Percentiles rank a stretch among this genome's conserved stretches.
Conservation (phyloP, 2,797 vertebrate genomes). For the Rhinichthys osculus region DNA sequence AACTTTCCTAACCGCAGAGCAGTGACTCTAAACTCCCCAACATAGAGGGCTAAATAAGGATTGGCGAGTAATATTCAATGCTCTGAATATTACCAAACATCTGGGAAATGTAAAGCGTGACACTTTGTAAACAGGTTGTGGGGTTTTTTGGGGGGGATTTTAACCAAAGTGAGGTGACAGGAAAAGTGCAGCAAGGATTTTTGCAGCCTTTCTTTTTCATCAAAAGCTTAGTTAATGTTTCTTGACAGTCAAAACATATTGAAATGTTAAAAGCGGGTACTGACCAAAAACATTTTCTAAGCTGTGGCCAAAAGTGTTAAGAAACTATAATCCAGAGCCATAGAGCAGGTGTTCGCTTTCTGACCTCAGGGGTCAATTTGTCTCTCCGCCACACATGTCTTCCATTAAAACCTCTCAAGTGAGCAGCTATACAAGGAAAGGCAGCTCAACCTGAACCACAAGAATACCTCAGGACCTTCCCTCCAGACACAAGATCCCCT, state of each 20-base stretch:
- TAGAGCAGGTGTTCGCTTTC: conserved; percentile 62
- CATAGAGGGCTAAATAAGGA: conserved; percentile 30
- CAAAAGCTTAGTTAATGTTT: conserved; percentile 14
- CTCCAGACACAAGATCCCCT: conserved; percentile 63
- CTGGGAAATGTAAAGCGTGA: conserved; percentile 25
- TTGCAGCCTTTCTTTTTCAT: not conserved
- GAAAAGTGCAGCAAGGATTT: not conserved
- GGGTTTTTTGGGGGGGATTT: not conserved
- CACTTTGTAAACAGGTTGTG: conserved; percentile 38
- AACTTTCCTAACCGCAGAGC: conserved; percentile 60
- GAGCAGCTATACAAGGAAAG: conserved; percentile 62
- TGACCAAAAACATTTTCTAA: not conserved
- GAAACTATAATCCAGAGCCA: conserved; percentile 25
- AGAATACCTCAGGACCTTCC: conserved; percentile 63
- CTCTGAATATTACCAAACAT: conserved; percentile 10
- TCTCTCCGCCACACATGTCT: conserved; percentile 48
- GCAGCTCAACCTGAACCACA: conserved; percentile 62
- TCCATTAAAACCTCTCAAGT: conserved; percentile 47
- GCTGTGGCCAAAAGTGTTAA: not conserved
- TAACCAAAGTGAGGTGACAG: not conserved
- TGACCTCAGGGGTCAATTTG: conserved; percentile 52
- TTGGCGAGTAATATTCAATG: conserved; percentile 31
- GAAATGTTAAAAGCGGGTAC: not conserved
- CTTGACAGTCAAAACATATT: not conserved
- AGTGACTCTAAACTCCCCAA: conserved; percentile 51